These are phyloP conservation scores for Anastrepha obliqua DNA, from an alignment of 1,140 invertebrate species.

Conservation along the genomic window DNA sequence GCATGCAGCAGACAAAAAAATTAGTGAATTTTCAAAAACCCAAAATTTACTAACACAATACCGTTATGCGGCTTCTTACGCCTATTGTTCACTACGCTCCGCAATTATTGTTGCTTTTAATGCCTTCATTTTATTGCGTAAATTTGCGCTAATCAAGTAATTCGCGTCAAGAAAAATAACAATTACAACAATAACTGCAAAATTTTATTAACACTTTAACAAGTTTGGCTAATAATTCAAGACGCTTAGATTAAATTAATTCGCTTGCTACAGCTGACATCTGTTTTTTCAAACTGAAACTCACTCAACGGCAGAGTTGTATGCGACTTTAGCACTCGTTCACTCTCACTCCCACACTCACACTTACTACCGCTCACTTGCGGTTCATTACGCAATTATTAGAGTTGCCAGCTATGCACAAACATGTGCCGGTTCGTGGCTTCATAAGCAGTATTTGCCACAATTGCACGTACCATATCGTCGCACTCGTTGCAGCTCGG, in stretches of 20 bases:
- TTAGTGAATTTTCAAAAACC: neutral
- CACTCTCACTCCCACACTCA: neutral
- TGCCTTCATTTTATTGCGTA: constrained; percentile 1
- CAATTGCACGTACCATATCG: constrained; percentile 22
- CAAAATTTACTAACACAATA: constrained; percentile 2
- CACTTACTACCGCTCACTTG: neutral
- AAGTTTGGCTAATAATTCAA: constrained; percentile 36
- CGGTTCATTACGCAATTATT: constrained; percentile 40
- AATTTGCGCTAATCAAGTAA: constrained; percentile 49
- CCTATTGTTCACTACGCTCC: constrained; percentile 10
- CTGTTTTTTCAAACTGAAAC: constrained; percentile 23
- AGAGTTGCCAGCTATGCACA: neutral
- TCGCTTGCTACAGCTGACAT: constrained; percentile 8
- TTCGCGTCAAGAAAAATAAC: neutral
- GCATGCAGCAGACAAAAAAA: neutral
- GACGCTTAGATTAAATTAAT: constrained; percentile 32
- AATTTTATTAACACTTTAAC: constrained; percentile 51
- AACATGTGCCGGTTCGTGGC: neutral
- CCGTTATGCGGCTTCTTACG: constrained; percentile 19
- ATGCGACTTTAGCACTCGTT: neutral
- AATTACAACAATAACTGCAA: constrained; percentile 24
- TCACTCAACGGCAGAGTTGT: neutral
- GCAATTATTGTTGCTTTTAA: constrained; percentile 27
- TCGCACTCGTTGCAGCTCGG: neutral
- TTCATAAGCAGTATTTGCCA: constrained; percentile 31